phyloP scores from a whole-genome alignment of 2,113 vertebrate species.

The Corynorhinus townsendii region DNA sequence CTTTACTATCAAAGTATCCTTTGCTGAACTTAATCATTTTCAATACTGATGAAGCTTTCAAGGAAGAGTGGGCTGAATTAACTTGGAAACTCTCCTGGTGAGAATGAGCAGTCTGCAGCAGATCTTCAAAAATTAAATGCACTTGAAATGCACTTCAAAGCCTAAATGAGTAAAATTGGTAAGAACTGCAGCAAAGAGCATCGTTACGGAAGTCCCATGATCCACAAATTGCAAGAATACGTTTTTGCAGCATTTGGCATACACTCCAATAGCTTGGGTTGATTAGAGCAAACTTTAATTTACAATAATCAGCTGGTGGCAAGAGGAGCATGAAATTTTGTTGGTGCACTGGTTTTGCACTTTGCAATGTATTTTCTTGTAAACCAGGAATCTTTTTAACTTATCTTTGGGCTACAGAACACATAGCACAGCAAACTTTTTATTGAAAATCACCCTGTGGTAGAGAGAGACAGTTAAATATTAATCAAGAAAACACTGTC shows the following conservation, averaged over 20 bases:
- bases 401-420: conserved; percentile 61
- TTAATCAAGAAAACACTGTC: conserved; percentile 43
- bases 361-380: conserved; percentile 47
- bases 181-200: conserved; percentile 44
- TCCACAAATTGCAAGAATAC: conserved; percentile 25
- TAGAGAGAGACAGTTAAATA: conserved; percentile 59
- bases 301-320: conserved; percentile 43
- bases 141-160: conserved; percentile 47
- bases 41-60: conserved; percentile 39
- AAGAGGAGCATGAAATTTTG: conserved; percentile 60
- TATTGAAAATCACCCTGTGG: conserved; percentile 59
- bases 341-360: conserved; percentile 7
- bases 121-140: conserved; percentile 55
- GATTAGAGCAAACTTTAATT: conserved; percentile 71
- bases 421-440: conserved; percentile 46
- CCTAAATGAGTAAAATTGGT: conserved; percentile 24
- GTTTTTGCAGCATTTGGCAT: conserved; percentile 18
- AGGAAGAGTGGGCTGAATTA: conserved; percentile 49
- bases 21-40: conserved; percentile 41
- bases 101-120: conserved; percentile 20
- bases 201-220: background rate
- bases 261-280: conserved; percentile 37
- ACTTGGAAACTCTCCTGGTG: conserved; percentile 38
- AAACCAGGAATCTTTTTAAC: conserved; percentile 45
- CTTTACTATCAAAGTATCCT: conserved; percentile 34